Evolutionary conservation across 2,113 vertebrate species (phyloP).

Genomic region (Nycticorax nycticorax): DNA sequence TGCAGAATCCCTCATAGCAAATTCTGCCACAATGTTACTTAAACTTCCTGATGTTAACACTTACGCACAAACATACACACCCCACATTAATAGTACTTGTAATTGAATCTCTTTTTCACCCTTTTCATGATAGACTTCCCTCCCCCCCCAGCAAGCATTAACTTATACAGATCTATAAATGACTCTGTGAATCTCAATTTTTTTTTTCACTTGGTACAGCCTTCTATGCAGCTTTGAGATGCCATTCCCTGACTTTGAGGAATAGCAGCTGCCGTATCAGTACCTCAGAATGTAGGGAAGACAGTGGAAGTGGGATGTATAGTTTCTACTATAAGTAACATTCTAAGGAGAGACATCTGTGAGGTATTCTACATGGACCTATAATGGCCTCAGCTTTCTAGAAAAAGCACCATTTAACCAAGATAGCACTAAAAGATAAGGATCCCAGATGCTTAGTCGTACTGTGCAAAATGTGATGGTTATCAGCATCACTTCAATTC

Average conservation of each 20-base stretch:
- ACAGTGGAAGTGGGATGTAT: not conserved
- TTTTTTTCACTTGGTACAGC: not conserved
- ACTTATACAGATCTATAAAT: not conserved
- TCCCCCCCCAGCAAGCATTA: rapidly evolving
- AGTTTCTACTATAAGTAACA: not conserved
- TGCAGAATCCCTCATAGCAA: not conserved
- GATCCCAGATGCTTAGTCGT: not conserved
- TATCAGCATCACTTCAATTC: not conserved
- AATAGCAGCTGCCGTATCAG: not conserved
- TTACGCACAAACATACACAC: not conserved
- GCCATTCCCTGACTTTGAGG: not conserved
- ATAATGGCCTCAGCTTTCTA: not conserved
- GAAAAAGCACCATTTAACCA: not conserved
- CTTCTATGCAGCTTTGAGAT: not conserved
- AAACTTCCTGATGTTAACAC: not conserved
- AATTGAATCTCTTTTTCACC: not conserved
- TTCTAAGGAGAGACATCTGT: not conserved
- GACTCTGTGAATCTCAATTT: not conserved
- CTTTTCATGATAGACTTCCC: not conserved
- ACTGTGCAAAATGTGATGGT: not conserved
- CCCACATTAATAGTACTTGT: not conserved
- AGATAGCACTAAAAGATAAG: not conserved
- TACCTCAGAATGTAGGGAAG: not conserved
- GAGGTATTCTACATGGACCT: not conserved
- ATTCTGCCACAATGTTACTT: not conserved